Percentiles rank a stretch among this genome's conserved stretches.
Evolutionary conservation across 1,140 invertebrate genomes (phyloP).

Genomic region (Drosophila arizonae): DNA sequence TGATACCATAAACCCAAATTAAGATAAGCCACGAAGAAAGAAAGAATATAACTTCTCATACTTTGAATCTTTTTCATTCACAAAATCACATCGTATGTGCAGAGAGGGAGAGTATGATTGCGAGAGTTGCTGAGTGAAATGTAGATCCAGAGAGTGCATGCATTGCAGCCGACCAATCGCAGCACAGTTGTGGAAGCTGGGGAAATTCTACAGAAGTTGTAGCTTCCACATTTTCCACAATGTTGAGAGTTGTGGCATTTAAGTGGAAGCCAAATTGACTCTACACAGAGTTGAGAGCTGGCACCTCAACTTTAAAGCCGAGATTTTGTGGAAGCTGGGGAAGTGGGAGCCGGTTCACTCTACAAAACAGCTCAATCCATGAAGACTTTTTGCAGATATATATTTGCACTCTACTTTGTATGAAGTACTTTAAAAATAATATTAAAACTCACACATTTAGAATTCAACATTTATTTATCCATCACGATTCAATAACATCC

Average conservation of each 20-base stretch:
- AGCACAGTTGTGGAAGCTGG: slow-evolving; percentile 36
- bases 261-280: slow-evolving; percentile 28
- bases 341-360: background rate
- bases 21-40: slow-evolving; percentile 64
- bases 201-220: slow-evolving; percentile 32
- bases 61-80: slow-evolving; percentile 65
- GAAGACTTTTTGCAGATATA: too few relatives aligned
- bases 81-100: slow-evolving; percentile 53
- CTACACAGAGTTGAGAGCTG: slow-evolving; percentile 19
- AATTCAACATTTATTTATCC: background rate
- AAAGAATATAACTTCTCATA: slow-evolving; percentile 46
- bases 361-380: background rate
- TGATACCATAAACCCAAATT: slow-evolving; percentile 73
- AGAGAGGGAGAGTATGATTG: slow-evolving; percentile 1
- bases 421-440: too few relatives aligned
- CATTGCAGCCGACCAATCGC: slow-evolving; percentile 59
- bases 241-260: slow-evolving; percentile 17
- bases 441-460: background rate
- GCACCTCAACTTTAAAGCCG: slow-evolving; percentile 1
- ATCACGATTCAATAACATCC: background rate
- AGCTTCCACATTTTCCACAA: slow-evolving; percentile 19
- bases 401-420: too few relatives aligned
- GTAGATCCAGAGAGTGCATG: background rate
- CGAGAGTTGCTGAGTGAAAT: slow-evolving; percentile 11
- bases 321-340: slow-evolving; percentile 35